Percentiles rank a stretch among this genome's conserved stretches.
phyloP scores from a whole-genome alignment of 2,113 vertebrate genomes.

The Pantherophis guttatus region DNA sequence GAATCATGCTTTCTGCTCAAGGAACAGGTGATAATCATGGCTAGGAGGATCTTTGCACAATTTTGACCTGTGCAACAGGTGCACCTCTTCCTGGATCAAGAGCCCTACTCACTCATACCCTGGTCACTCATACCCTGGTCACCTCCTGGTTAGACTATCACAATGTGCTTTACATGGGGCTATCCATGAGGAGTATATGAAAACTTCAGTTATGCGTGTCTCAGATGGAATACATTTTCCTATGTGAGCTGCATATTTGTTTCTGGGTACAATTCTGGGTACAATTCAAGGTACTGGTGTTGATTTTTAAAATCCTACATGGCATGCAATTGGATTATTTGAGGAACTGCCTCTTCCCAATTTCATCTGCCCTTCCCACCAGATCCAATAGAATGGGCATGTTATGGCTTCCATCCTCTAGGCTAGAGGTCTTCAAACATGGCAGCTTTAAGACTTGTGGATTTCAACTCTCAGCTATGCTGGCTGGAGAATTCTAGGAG shows the following conservation, averaged over 20 bases:
- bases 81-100: background rate
- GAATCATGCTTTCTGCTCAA: background rate
- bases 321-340: background rate
- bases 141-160: background rate
- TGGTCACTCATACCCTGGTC: background rate
- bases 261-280: background rate
- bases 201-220: background rate
- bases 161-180: background rate
- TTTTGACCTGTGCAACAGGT: background rate
- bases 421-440: no score
- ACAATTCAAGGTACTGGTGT: background rate
- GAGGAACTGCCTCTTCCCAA: background rate
- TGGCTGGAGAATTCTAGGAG: no score
- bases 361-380: background rate
- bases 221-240: background rate
- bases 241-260: background rate
- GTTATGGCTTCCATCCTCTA: background rate
- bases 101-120: background rate
- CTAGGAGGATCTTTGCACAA: background rate
- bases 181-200: background rate
- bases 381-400: background rate
- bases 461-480: no score
- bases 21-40: background rate
- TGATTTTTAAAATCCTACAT: background rate
- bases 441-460: no score